phyloP scores from a whole-genome alignment of 1,140 invertebrate genomes.

The Rhynchophorus ferrugineus region DNA sequence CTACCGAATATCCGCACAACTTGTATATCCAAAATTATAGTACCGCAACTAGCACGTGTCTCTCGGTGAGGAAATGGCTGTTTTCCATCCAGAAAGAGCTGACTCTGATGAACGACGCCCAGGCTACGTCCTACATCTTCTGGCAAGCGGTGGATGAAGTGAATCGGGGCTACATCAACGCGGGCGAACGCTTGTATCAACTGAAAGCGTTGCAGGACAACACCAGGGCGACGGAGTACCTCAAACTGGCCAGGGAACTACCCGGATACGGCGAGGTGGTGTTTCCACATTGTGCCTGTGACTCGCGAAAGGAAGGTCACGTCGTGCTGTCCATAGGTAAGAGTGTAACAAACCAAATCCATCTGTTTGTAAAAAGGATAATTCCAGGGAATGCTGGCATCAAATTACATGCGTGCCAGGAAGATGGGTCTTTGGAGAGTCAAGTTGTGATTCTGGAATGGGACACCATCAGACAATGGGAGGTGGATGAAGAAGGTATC shows the following conservation, averaged over 20 bases:
- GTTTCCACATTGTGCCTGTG: slow-evolving; percentile 92
- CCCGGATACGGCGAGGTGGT: slow-evolving; percentile 88
- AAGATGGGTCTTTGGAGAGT: slow-evolving; percentile 77
- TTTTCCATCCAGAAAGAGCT: slow-evolving; percentile 75
- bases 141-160: slow-evolving; percentile 90
- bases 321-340: slow-evolving; percentile 70
- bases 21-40: slow-evolving; percentile 99
- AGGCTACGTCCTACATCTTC: slow-evolving; percentile 69
- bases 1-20: slow-evolving; percentile 92
- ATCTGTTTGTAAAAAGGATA: neutral
- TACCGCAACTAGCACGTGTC: slow-evolving; percentile 93
- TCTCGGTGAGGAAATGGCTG: slow-evolving; percentile 90
- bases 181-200: slow-evolving; percentile 87
- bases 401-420: slow-evolving; percentile 79
- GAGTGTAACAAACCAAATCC: neutral
- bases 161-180: slow-evolving; percentile 82
- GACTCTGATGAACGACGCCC: slow-evolving; percentile 52
- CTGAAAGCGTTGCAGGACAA: slow-evolving; percentile 90
- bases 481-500: slow-evolving; percentile 85
- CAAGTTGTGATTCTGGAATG: slow-evolving; percentile 78
- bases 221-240: slow-evolving; percentile 79
- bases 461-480: slow-evolving; percentile 74
- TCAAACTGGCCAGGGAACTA: slow-evolving; percentile 75
- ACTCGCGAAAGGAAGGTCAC: slow-evolving; percentile 86
- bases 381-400: slow-evolving; percentile 48